Percentiles rank a stretch among this genome's conserved stretches.
These are phyloP conservation scores for Drosophila bifasciata DNA, from an alignment of 1,140 invertebrate species.

Conservation along the genomic window DNA sequence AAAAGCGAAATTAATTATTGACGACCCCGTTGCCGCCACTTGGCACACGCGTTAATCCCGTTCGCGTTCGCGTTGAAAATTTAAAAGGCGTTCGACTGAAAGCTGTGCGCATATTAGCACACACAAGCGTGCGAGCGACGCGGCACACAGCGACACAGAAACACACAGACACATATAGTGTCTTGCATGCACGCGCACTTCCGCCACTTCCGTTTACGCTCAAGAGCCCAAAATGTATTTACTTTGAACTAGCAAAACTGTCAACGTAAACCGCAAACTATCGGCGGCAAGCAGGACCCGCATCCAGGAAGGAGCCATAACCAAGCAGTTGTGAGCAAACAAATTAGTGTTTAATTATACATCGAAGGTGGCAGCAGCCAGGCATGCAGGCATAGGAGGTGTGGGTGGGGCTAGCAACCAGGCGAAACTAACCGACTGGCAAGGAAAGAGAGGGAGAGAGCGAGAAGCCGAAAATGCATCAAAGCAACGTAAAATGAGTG, in stretches of 20 bases:
- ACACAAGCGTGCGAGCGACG: neutral
- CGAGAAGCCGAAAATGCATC: conserved; percentile 57
- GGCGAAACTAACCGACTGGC: conserved; percentile 12
- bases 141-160: neutral
- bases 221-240: conserved; percentile 68
- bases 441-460: conserved; percentile 18
- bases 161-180: conserved; percentile 32
- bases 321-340: conserved; percentile 59
- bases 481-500: conserved; percentile 58
- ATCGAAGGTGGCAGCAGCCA: conserved; percentile 35
- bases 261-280: conserved; percentile 70
- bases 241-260: conserved; percentile 72
- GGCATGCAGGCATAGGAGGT: neutral
- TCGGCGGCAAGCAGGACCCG: conserved; percentile 44
- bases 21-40: conserved; percentile 53
- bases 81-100: conserved; percentile 81
- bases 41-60: conserved; percentile 16
- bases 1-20: conserved; percentile 82
- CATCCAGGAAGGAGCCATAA: conserved; percentile 42
- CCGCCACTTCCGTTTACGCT: conserved; percentile 67
- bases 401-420: too few species aligned
- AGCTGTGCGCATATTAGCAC: conserved; percentile 68
- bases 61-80: conserved; percentile 61
- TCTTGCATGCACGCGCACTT: neutral
- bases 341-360: conserved; percentile 79